Evolutionary conservation across 2,797 vertebrate species (phyloP).

Genomic region (Sylvia borin): DNA sequence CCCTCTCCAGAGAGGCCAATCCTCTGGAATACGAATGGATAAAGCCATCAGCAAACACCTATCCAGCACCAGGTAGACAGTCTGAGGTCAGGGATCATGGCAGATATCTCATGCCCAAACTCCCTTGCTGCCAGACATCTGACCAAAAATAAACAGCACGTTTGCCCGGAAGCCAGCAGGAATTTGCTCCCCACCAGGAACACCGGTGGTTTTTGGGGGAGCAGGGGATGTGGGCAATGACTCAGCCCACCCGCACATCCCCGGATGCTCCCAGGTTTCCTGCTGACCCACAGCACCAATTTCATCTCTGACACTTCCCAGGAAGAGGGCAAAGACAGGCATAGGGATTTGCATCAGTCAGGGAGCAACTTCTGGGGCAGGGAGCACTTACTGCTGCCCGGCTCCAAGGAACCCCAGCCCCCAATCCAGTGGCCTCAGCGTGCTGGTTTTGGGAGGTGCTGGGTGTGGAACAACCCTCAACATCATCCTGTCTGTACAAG

Average conservation of each 20-base stretch:
- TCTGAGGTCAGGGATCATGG: not conserved
- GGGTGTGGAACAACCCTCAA: fast-evolving
- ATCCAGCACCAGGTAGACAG: not conserved
- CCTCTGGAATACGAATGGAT: constrained; percentile 42
- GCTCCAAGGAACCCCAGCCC: not conserved
- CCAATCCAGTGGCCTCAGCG: fast-evolving
- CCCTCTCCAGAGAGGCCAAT: constrained; percentile 61
- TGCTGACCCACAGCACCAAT: not conserved
- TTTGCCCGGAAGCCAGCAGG: not conserved
- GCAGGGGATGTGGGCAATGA: not conserved
- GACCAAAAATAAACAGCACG: not conserved
- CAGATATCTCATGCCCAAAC: fast-evolving
- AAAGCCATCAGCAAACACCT: not conserved
- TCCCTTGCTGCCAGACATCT: not conserved
- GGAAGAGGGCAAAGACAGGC: not conserved
- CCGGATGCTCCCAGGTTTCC: not conserved
- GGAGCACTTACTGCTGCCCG: not conserved
- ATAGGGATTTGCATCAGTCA: fast-evolving
- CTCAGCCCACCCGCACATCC: not conserved
- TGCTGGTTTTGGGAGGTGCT: not conserved
- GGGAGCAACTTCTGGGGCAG: not conserved
- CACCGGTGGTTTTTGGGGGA: not conserved
- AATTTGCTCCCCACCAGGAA: not conserved
- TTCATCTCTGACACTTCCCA: not conserved
- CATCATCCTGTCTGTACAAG: fast-evolving